A percentile compares a stretch with the other conserved stretches of the same genome.
These are phyloP conservation scores for Streptopelia turtur DNA, from an alignment of 2,797 vertebrate species.

Conservation along the genomic window DNA sequence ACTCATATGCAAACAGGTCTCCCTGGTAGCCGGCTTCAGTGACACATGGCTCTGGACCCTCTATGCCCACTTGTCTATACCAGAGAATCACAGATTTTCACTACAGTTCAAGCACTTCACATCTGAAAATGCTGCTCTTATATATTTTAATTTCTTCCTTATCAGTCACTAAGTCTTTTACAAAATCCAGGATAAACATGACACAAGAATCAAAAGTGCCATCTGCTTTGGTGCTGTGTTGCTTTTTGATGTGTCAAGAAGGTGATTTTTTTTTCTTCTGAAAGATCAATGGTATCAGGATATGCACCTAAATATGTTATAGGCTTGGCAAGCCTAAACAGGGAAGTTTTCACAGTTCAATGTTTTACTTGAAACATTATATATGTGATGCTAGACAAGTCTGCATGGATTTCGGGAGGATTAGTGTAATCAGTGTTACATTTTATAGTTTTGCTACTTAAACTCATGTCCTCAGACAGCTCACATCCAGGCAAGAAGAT, in stretches of 20 bases:
- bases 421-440: constrained; percentile 39
- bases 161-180: not conserved
- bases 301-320: not conserved
- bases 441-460: constrained; percentile 39
- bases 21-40: rapidly evolving
- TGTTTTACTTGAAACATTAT: constrained; percentile 41
- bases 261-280: not conserved
- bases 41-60: not conserved
- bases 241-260: constrained; percentile 17
- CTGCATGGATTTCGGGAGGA: constrained; percentile 23
- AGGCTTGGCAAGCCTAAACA: not conserved
- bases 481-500: not conserved
- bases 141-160: not conserved
- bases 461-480: constrained; percentile 31
- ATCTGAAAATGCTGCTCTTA: not conserved
- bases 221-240: not conserved
- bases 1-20: not conserved
- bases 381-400: not conserved
- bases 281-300: constrained; percentile 16
- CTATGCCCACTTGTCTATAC: rapidly evolving
- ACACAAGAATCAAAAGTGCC: not conserved
- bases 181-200: not conserved
- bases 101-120: not conserved
- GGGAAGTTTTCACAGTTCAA: constrained; percentile 26
- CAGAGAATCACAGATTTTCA: not conserved